phyloP scores from a whole-genome alignment of 2,888 invertebrate species.

The Geotrupes spiniger region DNA sequence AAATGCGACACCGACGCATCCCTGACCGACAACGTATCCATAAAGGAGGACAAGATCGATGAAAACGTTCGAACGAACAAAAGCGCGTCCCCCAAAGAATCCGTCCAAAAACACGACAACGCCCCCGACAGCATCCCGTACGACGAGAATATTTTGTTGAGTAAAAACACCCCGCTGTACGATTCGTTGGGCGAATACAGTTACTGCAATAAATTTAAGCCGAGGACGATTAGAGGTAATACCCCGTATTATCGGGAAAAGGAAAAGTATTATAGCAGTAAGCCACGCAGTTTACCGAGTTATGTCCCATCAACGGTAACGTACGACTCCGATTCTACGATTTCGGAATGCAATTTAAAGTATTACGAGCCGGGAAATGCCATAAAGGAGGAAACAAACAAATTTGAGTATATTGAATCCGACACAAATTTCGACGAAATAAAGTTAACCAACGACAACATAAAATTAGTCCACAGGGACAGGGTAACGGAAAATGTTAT shows the following conservation, averaged over 20 bases:
- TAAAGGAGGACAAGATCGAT: slow-evolving; percentile 25
- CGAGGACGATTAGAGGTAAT: slow-evolving; percentile 44
- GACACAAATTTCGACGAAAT: slow-evolving; percentile 43
- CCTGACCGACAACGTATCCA: slow-evolving; percentile 51
- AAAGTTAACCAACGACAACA: slow-evolving; percentile 38
- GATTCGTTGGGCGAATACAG: slow-evolving; percentile 33
- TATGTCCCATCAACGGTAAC: slow-evolving; percentile 22
- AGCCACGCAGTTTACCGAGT: slow-evolving; percentile 35
- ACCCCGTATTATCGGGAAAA: slow-evolving; percentile 35
- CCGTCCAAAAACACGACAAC: slow-evolving; percentile 5
- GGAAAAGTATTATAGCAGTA: slow-evolving; percentile 31
- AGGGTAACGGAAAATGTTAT: slow-evolving; percentile 23
- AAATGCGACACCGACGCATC: slow-evolving; percentile 54
- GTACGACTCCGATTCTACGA: slow-evolving; percentile 33
- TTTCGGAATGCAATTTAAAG: slow-evolving; percentile 30
- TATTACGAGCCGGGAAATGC: slow-evolving; percentile 30
- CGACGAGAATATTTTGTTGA: slow-evolving; percentile 47
- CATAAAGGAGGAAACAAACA: slow-evolving; percentile 23
- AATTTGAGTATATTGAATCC: slow-evolving; percentile 24
- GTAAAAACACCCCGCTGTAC: slow-evolving; percentile 40
- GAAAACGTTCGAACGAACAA: background rate
- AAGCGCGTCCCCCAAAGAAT: background rate
- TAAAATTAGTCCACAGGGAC: slow-evolving; percentile 21
- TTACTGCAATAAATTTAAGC: slow-evolving; percentile 35
- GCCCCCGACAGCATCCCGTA: slow-evolving; percentile 37